phyloP scores from a whole-genome alignment of 2,888 invertebrate genomes.

The Drosophila mimetica region DNA sequence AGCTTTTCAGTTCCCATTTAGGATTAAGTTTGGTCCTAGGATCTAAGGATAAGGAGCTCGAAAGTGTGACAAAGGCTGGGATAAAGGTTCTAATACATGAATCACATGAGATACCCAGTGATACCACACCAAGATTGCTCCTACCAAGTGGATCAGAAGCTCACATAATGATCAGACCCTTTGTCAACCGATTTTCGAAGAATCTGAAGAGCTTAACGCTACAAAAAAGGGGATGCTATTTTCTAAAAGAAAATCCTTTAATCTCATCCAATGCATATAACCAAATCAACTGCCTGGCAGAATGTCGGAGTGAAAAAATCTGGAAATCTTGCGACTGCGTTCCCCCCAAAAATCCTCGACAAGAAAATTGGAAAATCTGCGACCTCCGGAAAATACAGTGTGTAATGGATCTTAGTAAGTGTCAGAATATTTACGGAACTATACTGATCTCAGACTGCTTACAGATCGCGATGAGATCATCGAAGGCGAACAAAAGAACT shows the following conservation, averaged over 20 bases:
- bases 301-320: conserved; percentile 85
- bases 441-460: neutral
- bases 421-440: neutral
- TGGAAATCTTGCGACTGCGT: conserved; percentile 86
- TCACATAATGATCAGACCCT: conserved; percentile 87
- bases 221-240: conserved; percentile 86
- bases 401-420: conserved; percentile 60
- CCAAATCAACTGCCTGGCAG: conserved; percentile 87
- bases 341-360: conserved; percentile 85
- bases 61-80: conserved; percentile 86
- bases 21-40: conserved; percentile 87
- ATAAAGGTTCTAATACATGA: conserved; percentile 87
- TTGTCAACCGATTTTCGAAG: conserved; percentile 86
- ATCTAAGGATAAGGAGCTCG: conserved; percentile 86
- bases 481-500: conserved; percentile 41
- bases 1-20: conserved; percentile 86
- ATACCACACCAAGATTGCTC: conserved; percentile 86
- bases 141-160: conserved; percentile 85
- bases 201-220: conserved; percentile 85
- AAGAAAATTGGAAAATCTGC: conserved; percentile 67
- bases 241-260: conserved; percentile 85
- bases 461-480: conserved; percentile 50
- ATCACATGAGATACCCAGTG: conserved; percentile 86
- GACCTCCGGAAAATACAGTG: conserved; percentile 65
- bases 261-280: conserved; percentile 85